Evolutionary conservation across 2,888 invertebrate species (phyloP), one percentile per base, ranked within the genome.

Genomic region (Limnephilus rhombicus): DNA sequence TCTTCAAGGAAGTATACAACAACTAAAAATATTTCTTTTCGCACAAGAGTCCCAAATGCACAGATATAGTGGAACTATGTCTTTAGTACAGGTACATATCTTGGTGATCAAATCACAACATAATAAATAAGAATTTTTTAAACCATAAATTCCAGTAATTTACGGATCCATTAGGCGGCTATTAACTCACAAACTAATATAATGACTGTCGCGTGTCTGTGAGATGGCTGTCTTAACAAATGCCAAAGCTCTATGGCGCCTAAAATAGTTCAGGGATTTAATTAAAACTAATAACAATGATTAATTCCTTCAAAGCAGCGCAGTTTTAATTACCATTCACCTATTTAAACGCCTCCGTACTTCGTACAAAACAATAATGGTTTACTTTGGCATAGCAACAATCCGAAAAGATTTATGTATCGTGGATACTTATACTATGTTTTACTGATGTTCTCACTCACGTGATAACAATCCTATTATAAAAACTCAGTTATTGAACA

Each of bases 231-330:
- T 24, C 9, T 68, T 68, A 24, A 68, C 1, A 68, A 68, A 68
- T 68, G 24, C 7, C 53, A 68, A 68, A 68, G 53, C 53, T 18
- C 24, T 4, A 68, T 68, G 18, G 7, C 4, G 13, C 18, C 53
- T 68, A 68, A 68, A 68, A 68, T 24, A 68, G 53, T 0, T 15
- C 24, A 18, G 24, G 18, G 53, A 68, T 68, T 68, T 68, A 68
- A 68, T 68, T 68, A 68, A 68, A 68, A 68, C 68, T 68, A 68
- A 68, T 68, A 68, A 68, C n/a, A n/a, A 68, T 68, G 68, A 68
- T 68, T 68, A 68, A 68, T 24, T 68, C 68, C 68, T 68, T 68
- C 24, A 68, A 68, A 68, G 68, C 68, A 68, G 68, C 68, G 24
- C 68, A 68, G 24, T 68, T 68, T 68, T 68, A 68, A 68, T 68